These are phyloP conservation scores for Eupeodes corollae DNA, from an alignment of 1,140 invertebrate species.

Conservation along the genomic window DNA sequence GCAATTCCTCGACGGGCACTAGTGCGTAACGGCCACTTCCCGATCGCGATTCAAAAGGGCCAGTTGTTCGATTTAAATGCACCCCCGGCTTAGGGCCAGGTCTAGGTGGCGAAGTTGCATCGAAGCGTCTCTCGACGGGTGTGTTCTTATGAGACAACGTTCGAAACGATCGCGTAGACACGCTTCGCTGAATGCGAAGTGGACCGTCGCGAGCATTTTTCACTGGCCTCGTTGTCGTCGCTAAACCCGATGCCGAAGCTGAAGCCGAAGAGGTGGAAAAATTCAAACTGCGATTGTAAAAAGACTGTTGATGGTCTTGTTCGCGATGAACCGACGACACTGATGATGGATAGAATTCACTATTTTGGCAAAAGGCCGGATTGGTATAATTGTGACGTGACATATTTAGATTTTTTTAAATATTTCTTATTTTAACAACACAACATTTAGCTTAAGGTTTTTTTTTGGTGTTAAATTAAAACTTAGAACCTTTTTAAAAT, in stretches of 20 bases:
- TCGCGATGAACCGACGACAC: conserved; percentile 8
- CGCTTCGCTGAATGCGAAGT: conserved; percentile 36
- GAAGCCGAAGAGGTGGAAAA: neutral
- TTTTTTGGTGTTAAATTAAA: no score
- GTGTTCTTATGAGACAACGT: neutral
- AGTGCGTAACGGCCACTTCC: conserved; percentile 37
- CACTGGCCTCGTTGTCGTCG: conserved; percentile 30
- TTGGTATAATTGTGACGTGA: conserved; percentile 54
- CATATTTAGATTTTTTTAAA: conserved; percentile 11
- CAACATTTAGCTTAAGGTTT: neutral
- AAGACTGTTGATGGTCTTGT: conserved; percentile 12
- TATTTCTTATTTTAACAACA: neutral
- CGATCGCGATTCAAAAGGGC: conserved; percentile 5
- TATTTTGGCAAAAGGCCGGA: conserved; percentile 63
- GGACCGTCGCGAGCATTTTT: conserved; percentile 26
- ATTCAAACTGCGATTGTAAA: conserved; percentile 28
- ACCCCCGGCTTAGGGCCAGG: conserved; percentile 8
- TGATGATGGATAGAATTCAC: conserved; percentile 45
- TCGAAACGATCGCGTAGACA: conserved; percentile 27
- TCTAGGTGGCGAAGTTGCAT: conserved; percentile 13
- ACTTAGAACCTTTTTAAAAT: no score
- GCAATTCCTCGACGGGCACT: conserved; percentile 38
- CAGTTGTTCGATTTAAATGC: neutral
- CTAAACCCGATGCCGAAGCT: conserved; percentile 37
- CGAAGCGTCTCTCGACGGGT: neutral